Evolutionary conservation across 2,113 vertebrate genomes (phyloP), one percentile per base, ranked within the genome.

Genomic region (Pica pica): DNA sequence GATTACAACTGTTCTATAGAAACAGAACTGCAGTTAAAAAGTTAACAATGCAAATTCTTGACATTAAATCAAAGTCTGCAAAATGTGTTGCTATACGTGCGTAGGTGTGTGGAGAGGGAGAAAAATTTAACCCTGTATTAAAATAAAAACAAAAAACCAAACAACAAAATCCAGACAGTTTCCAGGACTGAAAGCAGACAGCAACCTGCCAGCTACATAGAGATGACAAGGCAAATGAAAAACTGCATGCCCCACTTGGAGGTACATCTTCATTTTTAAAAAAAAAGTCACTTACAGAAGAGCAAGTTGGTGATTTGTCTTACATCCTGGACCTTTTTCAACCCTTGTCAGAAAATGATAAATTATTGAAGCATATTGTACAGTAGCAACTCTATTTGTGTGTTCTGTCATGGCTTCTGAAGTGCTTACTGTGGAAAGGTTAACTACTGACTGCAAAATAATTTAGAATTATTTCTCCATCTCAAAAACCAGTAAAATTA

Each of bases 271-370:
- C 86, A 89, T 93, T 78, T 92, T 59, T 46, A 39, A 26, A 68
- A 85, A 85, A 91, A 93, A 91, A 87, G 64, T 87, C 74, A 90
- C 84, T 96, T 92, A 76, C 56, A 89, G 87, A 96, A 90, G 81
- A 96, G 53, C 57, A 94, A 93, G 83, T 39, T 91, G 90, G 81
- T 90, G 94, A 95, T 96, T 87, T 97, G 68, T 97, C 92, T 96
- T 90, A 69, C 10, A 92, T 53, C 44, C 73, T 65, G 70, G 89
- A 75, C 89, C 86, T 83, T 95, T 97, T 86, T 83, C 86, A 93
- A 94, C 83, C 70, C 87, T 88, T 92, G 96, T 95, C 95, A 95
- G 76, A 83, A 96, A 95, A 91, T 89, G 81, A 96, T 96, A 59
- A 85, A 94, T 95, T 95, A 96, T 44, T 91, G 95, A 97, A 93